A percentile compares a stretch with the other conserved stretches of the same genome.
Evolutionary conservation across 2,888 invertebrate species (phyloP).

Genomic region (Drosophila stalkeri): DNA sequence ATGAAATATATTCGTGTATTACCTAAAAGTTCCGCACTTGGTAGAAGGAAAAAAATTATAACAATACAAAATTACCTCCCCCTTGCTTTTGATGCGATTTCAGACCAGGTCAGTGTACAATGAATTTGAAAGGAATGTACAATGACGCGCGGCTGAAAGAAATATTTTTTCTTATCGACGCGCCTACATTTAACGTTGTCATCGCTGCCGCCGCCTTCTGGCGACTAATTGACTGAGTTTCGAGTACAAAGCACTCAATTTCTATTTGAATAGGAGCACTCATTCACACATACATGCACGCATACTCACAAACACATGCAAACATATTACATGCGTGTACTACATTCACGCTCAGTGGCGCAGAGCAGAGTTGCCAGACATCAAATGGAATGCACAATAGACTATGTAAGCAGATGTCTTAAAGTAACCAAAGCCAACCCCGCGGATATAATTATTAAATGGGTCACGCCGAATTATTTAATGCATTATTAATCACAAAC

Average conservation of each 20-base stretch:
- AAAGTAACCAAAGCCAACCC: conserved; percentile 25
- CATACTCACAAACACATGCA: conserved; percentile 11
- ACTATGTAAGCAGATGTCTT: conserved; percentile 22
- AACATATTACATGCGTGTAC: conserved; percentile 37
- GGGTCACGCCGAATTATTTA: conserved; percentile 13
- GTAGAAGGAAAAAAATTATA: conserved; percentile 8
- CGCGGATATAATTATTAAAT: conserved; percentile 30
- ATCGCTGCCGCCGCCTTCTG: conserved; percentile 55
- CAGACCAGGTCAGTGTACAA: conserved; percentile 10
- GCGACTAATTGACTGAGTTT: conserved; percentile 64
- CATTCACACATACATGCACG: conserved; percentile 35
- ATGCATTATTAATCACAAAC: conserved; percentile 16
- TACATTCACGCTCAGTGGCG: conserved; percentile 50
- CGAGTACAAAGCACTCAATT: conserved; percentile 71
- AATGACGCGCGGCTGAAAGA: conserved; percentile 33
- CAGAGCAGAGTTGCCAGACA: conserved; percentile 49
- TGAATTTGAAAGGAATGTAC: conserved; percentile 25
- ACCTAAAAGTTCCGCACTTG: conserved; percentile 16
- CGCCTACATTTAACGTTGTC: conserved; percentile 39
- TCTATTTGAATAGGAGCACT: conserved; percentile 71
- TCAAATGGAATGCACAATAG: conserved; percentile 26
- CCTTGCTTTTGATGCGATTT: conserved; percentile 3
- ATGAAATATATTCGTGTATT: conserved; percentile 6
- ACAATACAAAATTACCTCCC: background rate
- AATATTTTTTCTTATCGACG: conserved; percentile 28